phyloP scores from a whole-genome alignment of 2,888 invertebrate genomes.

The Machimus rusticus region DNA sequence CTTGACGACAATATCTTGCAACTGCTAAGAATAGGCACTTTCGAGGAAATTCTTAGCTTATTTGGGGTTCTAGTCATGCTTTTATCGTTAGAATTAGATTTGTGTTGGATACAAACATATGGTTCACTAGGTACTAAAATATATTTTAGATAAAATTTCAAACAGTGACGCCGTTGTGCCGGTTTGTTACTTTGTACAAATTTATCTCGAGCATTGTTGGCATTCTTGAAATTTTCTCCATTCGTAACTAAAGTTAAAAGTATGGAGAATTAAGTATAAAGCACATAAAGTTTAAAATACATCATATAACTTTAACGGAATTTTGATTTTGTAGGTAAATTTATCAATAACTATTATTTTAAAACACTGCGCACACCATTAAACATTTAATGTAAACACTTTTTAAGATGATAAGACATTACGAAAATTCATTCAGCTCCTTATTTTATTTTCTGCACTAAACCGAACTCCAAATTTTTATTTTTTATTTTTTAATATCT shows the following conservation, averaged over 20 bases:
- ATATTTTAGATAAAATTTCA: not conserved
- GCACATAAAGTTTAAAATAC: no score
- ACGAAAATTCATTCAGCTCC: no score
- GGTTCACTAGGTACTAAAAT: not conserved
- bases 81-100: not conserved
- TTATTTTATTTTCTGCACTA: no score
- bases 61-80: not conserved
- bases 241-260: not conserved
- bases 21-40: not conserved
- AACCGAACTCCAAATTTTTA: no score
- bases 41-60: not conserved
- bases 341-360: no score
- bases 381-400: no score
- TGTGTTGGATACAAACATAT: not conserved
- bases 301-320: no score
- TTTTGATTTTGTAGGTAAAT: no score
- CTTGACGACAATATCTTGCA: not conserved
- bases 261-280: not conserved
- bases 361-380: no score
- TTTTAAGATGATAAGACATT: no score
- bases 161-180: not conserved
- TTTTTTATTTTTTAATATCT: no score
- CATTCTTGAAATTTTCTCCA: not conserved
- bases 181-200: not conserved
- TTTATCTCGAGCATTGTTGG: not conserved